Conservation (phyloP, 2,888 invertebrate species). For the Rhagium mordax region DNA sequence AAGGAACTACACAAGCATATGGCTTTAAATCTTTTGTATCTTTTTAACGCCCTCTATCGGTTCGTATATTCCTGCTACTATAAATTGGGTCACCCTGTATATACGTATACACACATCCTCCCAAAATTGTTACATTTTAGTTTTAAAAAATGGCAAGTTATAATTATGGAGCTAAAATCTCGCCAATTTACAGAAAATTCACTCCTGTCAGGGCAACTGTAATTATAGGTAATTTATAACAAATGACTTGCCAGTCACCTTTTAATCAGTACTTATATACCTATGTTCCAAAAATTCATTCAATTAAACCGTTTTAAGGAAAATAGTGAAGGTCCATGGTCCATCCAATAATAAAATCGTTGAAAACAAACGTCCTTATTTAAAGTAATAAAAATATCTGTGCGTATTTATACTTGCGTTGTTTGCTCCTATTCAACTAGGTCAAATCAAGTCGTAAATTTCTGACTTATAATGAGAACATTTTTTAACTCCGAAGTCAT, state of each 20-base stretch:
- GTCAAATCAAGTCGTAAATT: slow-evolving; percentile 13
- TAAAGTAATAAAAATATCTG: slow-evolving; percentile 13
- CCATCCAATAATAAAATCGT: background rate
- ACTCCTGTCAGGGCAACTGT: too few species aligned
- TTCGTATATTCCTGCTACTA: too few species aligned
- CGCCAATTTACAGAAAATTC: background rate
- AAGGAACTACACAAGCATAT: too few species aligned
- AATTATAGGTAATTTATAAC: too few species aligned
- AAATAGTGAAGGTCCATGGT: background rate
- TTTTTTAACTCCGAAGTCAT: too few species aligned
- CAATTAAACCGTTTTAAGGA: background rate
- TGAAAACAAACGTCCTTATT: slow-evolving; percentile 22
- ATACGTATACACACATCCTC: background rate
- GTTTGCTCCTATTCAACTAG: background rate
- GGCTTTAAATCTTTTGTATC: too few species aligned
- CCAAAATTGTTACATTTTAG: background rate
- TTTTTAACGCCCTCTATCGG: too few species aligned
- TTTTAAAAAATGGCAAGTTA: background rate
- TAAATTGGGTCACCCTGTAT: too few species aligned
- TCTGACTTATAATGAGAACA: background rate
- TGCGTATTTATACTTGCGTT: background rate
- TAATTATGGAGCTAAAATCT: background rate
- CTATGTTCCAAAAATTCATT: background rate
- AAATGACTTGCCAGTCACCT: background rate
- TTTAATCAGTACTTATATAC: too few species aligned